A percentile compares a stretch with the other conserved stretches of the same genome.
phyloP scores from a whole-genome alignment of 2,113 vertebrate genomes.

The Rhinolophus ferrumequinum region DNA sequence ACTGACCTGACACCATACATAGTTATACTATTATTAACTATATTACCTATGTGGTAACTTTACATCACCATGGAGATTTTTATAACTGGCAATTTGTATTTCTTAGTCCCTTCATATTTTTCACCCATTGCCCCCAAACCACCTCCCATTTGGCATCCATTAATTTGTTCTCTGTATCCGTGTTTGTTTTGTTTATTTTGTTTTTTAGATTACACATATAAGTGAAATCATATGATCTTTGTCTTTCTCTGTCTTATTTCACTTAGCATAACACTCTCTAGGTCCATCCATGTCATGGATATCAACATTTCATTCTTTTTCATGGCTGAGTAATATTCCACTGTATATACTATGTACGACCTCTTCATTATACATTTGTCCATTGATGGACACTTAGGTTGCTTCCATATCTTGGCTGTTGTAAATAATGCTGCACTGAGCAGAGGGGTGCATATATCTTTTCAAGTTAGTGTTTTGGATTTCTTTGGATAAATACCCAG shows the following conservation, averaged over 20 bases:
- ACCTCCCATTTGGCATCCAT: not conserved
- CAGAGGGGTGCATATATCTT: not conserved
- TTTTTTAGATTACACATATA: not conserved
- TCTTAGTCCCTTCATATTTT: not conserved
- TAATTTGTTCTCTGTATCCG: not conserved
- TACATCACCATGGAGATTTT: not conserved
- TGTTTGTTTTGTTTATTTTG: not conserved
- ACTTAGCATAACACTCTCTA: not conserved
- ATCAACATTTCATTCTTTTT: not conserved
- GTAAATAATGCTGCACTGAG: not conserved
- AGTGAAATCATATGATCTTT: not conserved
- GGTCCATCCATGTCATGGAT: not conserved
- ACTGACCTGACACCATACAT: not conserved
- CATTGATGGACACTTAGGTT: not conserved
- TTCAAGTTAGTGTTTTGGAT: not conserved
- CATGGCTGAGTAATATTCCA: not conserved
- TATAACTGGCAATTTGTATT: not conserved
- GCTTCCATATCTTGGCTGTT: not conserved
- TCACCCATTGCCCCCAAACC: not conserved
- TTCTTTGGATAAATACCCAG: not conserved
- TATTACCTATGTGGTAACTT: not conserved
- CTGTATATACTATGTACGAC: not conserved
- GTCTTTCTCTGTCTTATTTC: not conserved
- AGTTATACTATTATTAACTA: not conserved
- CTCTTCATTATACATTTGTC: not conserved